Conservation (phyloP, 2,888 invertebrate species). For the Penaeus monodon region DNA sequence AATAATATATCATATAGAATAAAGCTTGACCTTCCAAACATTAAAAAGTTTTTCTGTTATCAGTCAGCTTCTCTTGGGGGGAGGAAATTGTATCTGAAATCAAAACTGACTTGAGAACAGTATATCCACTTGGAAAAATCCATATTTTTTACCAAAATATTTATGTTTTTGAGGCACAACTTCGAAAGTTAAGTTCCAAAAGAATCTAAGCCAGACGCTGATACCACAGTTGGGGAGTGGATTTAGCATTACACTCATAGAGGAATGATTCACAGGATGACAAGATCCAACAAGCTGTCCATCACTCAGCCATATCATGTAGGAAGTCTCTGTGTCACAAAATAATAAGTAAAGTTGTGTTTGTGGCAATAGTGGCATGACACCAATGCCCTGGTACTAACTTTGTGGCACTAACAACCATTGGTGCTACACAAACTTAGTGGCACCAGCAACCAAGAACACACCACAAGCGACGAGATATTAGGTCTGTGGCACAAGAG, state of each 20-base stretch:
- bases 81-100: no score
- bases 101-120: no score
- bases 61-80: no score
- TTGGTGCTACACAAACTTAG: slow-evolving; percentile 23
- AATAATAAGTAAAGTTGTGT: slow-evolving; percentile 9
- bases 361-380: not conserved
- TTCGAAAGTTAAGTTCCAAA: no score
- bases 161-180: no score
- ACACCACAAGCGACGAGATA: slow-evolving; percentile 42
- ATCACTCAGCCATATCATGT: slow-evolving; percentile 1
- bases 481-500: slow-evolving; percentile 30
- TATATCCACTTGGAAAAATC: no score
- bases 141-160: no score
- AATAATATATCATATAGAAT: no score
- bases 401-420: slow-evolving; percentile 30
- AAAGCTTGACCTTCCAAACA: no score
- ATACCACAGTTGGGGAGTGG: not conserved
- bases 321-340: slow-evolving; percentile 6
- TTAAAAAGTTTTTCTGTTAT: no score
- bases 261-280: slow-evolving; percentile 38
- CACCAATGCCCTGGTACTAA: slow-evolving; percentile 1
- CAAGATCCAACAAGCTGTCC: slow-evolving; percentile 26
- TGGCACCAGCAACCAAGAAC: slow-evolving; percentile 35
- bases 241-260: slow-evolving; percentile 21
- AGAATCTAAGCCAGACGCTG: no score